Base-by-base conservation (phyloP, 2,888 invertebrate genomes). In the Drosophila mimica region DNA sequence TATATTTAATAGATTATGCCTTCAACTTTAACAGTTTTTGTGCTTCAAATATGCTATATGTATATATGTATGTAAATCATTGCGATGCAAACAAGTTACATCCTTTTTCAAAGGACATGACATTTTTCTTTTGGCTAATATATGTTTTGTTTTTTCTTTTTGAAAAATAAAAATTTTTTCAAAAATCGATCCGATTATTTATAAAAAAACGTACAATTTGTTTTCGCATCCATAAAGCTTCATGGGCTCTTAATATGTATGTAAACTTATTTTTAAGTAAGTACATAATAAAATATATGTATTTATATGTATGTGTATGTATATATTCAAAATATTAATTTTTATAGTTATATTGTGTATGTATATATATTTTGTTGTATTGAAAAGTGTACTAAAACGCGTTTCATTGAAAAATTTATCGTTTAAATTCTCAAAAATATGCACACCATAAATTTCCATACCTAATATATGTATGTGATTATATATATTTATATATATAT, bases 391-490 rank as follows among this genome's bases (percentile, higher is more conserved):
- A 81, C 46, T 61, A 74, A 83, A 83, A 86, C 88, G 78, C 66
- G 70, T 88, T 76, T 74, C 63, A 75, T 80, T 71, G 73, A 88
- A 79, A 83, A 84, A 83, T 88, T 7, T 74, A 54, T 70, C 53
- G 38, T 57, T 70, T 75, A 70, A 75, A 76, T 70, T 88, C 83
- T 89, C 85, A 85, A 89, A 85, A 85, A 89, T 85, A 89, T 81
- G 74, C 76, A 70, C 62, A 71, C 76, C 59, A 38, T 36, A 56
- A 51, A 52, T 61, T 31, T 48, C 28, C 40, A 62, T 67, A 73
- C 79, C 79, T 79, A 69, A 74, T 63, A 73, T 73, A 68, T 71
- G 25, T 60, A 66, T 57, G 34, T 11, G 25, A 17, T 20, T 51
- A 48, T 25, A 51, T 30, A 59, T 43, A 66, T 82, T 60, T 58